Evolutionary conservation across 2,113 vertebrate species (phyloP), one percentile per base, ranked within the genome.

Genomic region (Psammodynastes pulverulentus): DNA sequence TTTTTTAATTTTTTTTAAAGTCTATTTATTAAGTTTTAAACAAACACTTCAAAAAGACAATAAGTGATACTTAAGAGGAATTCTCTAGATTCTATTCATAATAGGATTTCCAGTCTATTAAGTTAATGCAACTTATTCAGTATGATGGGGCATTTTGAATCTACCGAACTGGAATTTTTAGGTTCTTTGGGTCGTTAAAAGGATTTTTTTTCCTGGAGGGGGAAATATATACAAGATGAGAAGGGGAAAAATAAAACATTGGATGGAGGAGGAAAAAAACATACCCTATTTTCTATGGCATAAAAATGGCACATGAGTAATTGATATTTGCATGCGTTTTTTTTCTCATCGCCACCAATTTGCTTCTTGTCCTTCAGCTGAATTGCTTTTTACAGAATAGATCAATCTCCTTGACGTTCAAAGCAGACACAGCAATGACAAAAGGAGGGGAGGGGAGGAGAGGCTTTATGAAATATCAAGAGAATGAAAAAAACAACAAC

Each of bases 141-240:
- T 93, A 58, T 94, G 92, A 92, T 92, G 1, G 67, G 97, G 93
- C 96, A 93, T 96, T 90, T 96, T 95, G 93, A 95, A 95, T 96
- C 93, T 96, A 95, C 94, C 94, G 94, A 94, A 95, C 88, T 96
- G 94, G 94, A 95, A 95, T 95, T 84, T 93, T 96, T 95, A 95
- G 90, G 94, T 94, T 95, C 93, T 95, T 97, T 34, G 34, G 62
- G 29, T 6, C 13, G 0, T 67, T 15, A 34, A 67, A 67, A 5
- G 62, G 29, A 67, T 1, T 51, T 95, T 96, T 94, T 95, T 96
- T 95, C 93, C 94, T 95, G 95, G n/a, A n/a, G 92, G 93, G 93
- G 95, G 54, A 94, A 90, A 93, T n/a, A 95, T 93, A 95, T 94
- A 95, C 88, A 95, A 95, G 95, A 94, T 94, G 96, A 43, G 93